Evolutionary conservation across 1,140 invertebrate species (phyloP), one percentile per base, ranked within the genome.

Genomic region (Scylla paramamosain): DNA sequence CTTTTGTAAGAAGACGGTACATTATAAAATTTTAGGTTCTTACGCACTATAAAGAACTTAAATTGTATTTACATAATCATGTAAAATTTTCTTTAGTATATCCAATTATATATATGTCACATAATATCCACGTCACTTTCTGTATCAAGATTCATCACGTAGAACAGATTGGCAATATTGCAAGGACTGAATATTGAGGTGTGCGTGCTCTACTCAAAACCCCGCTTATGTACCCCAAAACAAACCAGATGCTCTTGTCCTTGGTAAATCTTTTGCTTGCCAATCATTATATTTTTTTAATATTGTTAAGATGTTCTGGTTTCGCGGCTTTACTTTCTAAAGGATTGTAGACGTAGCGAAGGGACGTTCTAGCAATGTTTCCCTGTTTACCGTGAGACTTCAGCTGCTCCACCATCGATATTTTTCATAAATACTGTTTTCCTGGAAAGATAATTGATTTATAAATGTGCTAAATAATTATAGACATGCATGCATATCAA

Each of bases 321-420:
- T 39, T 10, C 12, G 8, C 39, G 4, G n/a, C 12, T 28, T 48
- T 45, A n/a, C 8, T 31, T 46, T 31, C 10, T 89, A 2, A 25
- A 46, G 82, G 59, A 28, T 28, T 77, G 8, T 4, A 29, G 20
- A 4, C 20, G 8, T 28, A 10, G 16, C 25, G n/a, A 59, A 45
- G 39, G n/a, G 82, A 29, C 84, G 88, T 28, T 32, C 3, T 86
- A 92, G 16, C 83, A 39, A 52, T 31, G 94, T 88, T 95, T 59
- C 82, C 91, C 88, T 93, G 94, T 95, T 95, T 93, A 89, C 94
- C 29, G 91, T 93, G 94, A 48, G 91, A 92, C 94, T 52, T 28
- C 32, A 59, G 29, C 82, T 48, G 32, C 28, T 39, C 93, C 59
- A 83, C 67, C 32, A 46, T 31, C 77, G 12, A 10, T 90, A 39